Evolutionary conservation across 2,797 vertebrate genomes (phyloP).

Genomic region (Spinus olivaceus): DNA sequence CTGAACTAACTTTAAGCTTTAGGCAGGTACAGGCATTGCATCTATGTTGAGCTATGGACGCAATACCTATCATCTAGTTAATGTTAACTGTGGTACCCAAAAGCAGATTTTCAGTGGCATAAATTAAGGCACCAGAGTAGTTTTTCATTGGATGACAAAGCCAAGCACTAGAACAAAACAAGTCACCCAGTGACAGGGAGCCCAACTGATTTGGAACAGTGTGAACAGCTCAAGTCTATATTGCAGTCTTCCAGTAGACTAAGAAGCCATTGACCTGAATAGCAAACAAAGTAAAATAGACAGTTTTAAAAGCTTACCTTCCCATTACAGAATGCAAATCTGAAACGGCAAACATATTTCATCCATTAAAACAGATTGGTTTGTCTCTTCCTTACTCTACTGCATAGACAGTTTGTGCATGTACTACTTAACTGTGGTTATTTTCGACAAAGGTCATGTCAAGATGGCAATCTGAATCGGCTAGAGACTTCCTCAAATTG

Average conservation of each 20-base stretch:
- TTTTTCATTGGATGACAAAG: not conserved
- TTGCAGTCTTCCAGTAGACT: not conserved
- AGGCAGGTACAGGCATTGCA: not conserved
- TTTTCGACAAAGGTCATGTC: slow-evolving; percentile 39
- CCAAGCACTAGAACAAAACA: fast-evolving
- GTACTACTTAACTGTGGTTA: not conserved
- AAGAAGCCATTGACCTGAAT: not conserved
- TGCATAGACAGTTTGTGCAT: not conserved
- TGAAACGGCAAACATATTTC: not conserved
- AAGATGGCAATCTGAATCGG: slow-evolving; percentile 5
- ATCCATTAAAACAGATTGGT: not conserved
- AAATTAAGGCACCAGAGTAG: not conserved
- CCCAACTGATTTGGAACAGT: not conserved
- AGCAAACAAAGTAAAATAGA: not conserved
- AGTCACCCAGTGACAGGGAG: not conserved
- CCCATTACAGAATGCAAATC: not conserved
- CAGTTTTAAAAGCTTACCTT: not conserved
- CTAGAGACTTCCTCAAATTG: slow-evolving; percentile 7
- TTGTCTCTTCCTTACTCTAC: not conserved
- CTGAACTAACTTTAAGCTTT: not conserved
- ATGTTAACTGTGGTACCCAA: not conserved
- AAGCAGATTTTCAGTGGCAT: not conserved
- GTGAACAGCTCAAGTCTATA: not conserved
- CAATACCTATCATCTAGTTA: not conserved
- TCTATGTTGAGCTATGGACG: not conserved